Conservation (phyloP, 2,888 invertebrate genomes). For the Troilus luridus region DNA sequence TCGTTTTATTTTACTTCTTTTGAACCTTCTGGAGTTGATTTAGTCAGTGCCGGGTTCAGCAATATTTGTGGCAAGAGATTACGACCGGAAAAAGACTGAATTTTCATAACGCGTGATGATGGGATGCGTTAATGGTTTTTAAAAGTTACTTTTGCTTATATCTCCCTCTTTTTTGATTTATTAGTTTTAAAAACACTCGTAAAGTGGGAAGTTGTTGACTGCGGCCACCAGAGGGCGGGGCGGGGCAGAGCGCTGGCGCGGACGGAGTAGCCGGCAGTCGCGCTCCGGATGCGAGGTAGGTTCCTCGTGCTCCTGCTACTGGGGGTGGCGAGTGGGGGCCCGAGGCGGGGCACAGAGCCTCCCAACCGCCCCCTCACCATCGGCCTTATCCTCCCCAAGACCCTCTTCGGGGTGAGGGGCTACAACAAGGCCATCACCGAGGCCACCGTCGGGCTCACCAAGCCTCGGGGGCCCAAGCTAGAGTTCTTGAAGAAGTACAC, state of each 20-base stretch:
- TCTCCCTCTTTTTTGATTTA: background rate
- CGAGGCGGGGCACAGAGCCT: constrained; percentile 56
- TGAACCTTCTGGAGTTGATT: no score
- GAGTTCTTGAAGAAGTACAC: constrained; percentile 77
- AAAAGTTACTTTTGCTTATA: no score
- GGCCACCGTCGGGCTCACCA: constrained; percentile 75
- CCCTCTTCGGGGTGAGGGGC: constrained; percentile 81
- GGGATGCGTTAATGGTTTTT: no score
- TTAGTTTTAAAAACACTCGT: background rate
- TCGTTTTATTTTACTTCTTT: no score
- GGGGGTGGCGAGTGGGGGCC: constrained; percentile 63
- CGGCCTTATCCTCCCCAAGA: constrained; percentile 84
- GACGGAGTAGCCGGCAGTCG: constrained; percentile 37
- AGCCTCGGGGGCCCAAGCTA: constrained; percentile 72
- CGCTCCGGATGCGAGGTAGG: constrained; percentile 61
- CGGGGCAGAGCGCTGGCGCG: constrained; percentile 20
- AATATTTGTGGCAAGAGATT: no score
- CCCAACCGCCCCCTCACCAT: constrained; percentile 70
- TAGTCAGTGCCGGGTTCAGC: no score
- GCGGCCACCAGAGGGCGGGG: constrained; percentile 38
- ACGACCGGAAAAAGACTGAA: no score
- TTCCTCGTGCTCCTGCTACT: constrained; percentile 57
- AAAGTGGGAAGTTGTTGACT: background rate
- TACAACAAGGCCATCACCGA: constrained; percentile 78
- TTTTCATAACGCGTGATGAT: no score